Evolutionary conservation across 2,797 vertebrate genomes (phyloP), one percentile per base, ranked within the genome.

Genomic region (Enteromius anoplus): DNA sequence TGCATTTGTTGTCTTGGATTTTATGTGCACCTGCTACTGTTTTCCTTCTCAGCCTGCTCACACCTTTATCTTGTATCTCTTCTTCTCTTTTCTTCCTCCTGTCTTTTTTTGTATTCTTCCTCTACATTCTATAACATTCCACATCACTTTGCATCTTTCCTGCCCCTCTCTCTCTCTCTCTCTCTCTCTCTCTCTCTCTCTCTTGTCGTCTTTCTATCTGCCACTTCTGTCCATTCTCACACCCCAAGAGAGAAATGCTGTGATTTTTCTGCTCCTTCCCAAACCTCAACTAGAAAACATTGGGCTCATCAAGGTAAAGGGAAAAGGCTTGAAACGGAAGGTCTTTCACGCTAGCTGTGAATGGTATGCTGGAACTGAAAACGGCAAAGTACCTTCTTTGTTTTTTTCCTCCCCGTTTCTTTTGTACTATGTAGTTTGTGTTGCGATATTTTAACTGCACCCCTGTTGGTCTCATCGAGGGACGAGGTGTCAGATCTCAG

Each of bases 281-380:
- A 96, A 97, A 93, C 94, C 95, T 94, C 96, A 95, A 87, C 89
- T 96, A 96, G 97, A 97, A 95, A 96, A 92, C 94, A 95, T 96
- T 92, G 96, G 95, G 93, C 94, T 95, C 92, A 94, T 96, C 93
- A 96, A 96, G 92, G 95, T 96, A 96, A 97, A 97, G 91, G 95
- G 95, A 90, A 95, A 94, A 92, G 96, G 95, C 91, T 95, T 97
- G 92, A 97, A 92, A 93, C 94, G 95, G 95, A 97, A 96, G 94
- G 94, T 96, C 91, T 95, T 97, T 94, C 95, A 94, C 91, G 94
- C 95, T 93, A 96, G 95, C 94, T 92, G 94, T 94, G 96, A 96
- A 96, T 96, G 95, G 93, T 96, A 94, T 81, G 92, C 92, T 88
- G 88, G 90, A 79, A 23, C 45, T 90, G 26, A 40, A 92, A 92